Percentiles rank a stretch among this genome's conserved stretches.
Conservation (phyloP, 2,888 invertebrate species). For the Lomographa bimaculata region DNA sequence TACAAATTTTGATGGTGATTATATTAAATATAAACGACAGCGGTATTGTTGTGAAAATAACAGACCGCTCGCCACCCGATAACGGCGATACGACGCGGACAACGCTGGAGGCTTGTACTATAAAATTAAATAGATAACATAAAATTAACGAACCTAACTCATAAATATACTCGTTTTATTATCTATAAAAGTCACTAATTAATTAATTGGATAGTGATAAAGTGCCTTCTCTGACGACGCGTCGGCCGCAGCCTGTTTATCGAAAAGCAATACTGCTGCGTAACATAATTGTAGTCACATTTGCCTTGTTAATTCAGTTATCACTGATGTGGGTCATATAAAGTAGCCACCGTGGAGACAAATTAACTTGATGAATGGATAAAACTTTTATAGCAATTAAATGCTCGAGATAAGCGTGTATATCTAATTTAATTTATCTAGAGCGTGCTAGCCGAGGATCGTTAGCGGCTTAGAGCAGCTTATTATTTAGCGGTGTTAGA, state of each 20-base stretch:
- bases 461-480: conserved; percentile 36
- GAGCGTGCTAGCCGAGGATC: conserved; percentile 13
- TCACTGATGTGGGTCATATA: conserved; percentile 49
- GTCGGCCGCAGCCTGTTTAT: conserved; percentile 38
- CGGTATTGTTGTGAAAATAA: conserved; percentile 43
- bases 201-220: conserved; percentile 81
- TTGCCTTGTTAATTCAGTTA: conserved; percentile 54
- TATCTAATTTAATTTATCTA: conserved; percentile 21
- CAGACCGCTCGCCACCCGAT: conserved; percentile 42
- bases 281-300: conserved; percentile 60
- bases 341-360: conserved; percentile 38
- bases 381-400: conserved; percentile 24
- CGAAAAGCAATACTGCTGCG: conserved; percentile 52
- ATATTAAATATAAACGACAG: conserved; percentile 42
- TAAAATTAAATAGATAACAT: conserved; percentile 69
- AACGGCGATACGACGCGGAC: conserved; percentile 41
- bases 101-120: conserved; percentile 61
- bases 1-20: conserved; percentile 38
- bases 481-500: conserved; percentile 46
- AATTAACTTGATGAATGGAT: conserved; percentile 46
- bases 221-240: conserved; percentile 57
- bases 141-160: conserved; percentile 75
- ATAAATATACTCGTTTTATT: conserved; percentile 76
- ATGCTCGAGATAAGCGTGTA: conserved; percentile 15
- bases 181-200: conserved; percentile 81